Percentiles rank a stretch among this genome's conserved stretches.
These are phyloP conservation scores for Pollenia amentaria DNA, from an alignment of 2,888 invertebrate genomes.

Conservation along the genomic window DNA sequence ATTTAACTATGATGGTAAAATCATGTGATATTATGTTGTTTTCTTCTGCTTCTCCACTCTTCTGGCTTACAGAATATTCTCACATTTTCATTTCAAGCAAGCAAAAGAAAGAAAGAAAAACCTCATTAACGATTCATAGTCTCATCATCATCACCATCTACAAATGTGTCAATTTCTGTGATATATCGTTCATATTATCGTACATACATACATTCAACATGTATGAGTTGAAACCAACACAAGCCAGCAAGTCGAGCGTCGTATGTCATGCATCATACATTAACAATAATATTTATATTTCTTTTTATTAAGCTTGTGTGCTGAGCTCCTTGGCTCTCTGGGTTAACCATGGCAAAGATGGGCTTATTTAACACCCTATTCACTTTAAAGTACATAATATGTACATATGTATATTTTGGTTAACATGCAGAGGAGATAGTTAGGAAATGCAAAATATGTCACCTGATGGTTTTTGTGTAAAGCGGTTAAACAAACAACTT, in stretches of 20 bases:
- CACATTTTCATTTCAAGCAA: conserved; percentile 10
- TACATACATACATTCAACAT: background rate
- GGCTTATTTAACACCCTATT: conserved; percentile 50
- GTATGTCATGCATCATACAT: conserved; percentile 15
- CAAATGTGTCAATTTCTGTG: conserved; percentile 62
- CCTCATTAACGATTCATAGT: conserved; percentile 27
- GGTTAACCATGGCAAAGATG: conserved; percentile 31
- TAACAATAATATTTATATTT: conserved; percentile 43
- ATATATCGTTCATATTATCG: conserved; percentile 42
- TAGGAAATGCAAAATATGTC: background rate
- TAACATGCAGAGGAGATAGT: background rate
- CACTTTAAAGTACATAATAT: conserved; percentile 15
- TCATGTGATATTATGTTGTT: background rate
- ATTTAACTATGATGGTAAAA: background rate
- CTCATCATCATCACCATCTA: conserved; percentile 22
- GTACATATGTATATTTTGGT: background rate
- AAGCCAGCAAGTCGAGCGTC: background rate
- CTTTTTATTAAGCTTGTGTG: conserved; percentile 11
- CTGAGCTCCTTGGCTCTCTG: conserved; percentile 30
- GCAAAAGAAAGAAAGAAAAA: background rate
- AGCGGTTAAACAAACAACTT: background rate
- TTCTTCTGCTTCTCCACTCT: conserved; percentile 19
- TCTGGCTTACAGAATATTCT: background rate
- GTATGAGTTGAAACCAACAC: conserved; percentile 14
- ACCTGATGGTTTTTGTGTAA: background rate